Conservation (phyloP, 2,888 invertebrate species). For the Spatulosminthurus flaviceps region DNA sequence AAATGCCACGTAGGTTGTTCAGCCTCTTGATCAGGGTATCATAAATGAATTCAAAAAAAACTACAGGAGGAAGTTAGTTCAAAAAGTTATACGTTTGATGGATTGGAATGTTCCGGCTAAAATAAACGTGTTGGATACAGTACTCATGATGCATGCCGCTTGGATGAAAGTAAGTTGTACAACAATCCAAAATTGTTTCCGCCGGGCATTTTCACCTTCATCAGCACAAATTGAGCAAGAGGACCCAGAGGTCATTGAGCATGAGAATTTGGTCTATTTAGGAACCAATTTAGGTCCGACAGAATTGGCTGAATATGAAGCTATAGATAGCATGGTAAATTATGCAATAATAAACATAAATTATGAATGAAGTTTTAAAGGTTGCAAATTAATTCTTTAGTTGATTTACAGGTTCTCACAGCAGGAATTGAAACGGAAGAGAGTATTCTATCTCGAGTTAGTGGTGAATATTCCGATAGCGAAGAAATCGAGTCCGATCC, state of each 20-base stretch:
- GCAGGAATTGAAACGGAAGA: neutral
- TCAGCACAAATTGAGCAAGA: too few relatives aligned
- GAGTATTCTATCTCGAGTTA: neutral
- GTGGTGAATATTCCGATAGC: neutral
- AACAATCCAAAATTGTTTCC: slow-evolving; percentile 16
- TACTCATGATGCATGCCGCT: neutral
- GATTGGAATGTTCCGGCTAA: neutral
- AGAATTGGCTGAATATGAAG: too few relatives aligned
- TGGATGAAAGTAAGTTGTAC: neutral
- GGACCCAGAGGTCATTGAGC: too few relatives aligned
- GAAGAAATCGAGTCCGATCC: slow-evolving; percentile 1
- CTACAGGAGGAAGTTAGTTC: neutral
- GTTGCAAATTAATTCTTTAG: too few relatives aligned
- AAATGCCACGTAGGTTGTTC: slow-evolving; percentile 2
- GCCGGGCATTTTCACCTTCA: neutral
- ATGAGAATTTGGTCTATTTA: too few relatives aligned
- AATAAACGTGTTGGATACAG: neutral
- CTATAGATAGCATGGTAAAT: too few relatives aligned
- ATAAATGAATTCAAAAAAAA: slow-evolving; percentile 33
- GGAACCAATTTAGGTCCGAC: too few relatives aligned
- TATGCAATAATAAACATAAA: too few relatives aligned
- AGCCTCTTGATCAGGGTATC: slow-evolving; percentile 26
- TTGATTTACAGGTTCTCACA: neutral
- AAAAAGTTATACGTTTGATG: neutral
- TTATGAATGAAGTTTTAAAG: too few relatives aligned